Evolutionary conservation across 1,140 invertebrate species (phyloP).

Genomic region (Apis dorsata): DNA sequence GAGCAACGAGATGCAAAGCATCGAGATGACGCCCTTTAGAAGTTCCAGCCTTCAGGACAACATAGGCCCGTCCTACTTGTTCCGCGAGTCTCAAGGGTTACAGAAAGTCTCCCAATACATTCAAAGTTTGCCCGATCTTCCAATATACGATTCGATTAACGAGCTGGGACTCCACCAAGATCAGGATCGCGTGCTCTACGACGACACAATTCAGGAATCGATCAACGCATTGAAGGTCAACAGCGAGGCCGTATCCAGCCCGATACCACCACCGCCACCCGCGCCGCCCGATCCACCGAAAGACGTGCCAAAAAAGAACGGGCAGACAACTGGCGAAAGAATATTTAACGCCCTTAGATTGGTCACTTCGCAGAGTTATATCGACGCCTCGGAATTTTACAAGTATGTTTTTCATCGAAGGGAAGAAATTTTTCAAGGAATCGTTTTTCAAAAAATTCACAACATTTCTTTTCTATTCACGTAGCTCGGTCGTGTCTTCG

Average conservation of each 20-base stretch:
- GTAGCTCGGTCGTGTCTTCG: conserved; percentile 73
- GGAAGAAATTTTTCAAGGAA: background rate
- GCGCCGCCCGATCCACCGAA: conserved; percentile 71
- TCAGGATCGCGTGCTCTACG: conserved; percentile 54
- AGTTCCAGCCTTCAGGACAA: conserved; percentile 51
- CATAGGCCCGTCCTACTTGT: conserved; percentile 46
- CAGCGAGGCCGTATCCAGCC: conserved; percentile 64
- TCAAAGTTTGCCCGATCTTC: conserved; percentile 74
- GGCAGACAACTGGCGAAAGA: conserved; percentile 75
- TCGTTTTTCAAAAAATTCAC: background rate
- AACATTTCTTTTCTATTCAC: background rate
- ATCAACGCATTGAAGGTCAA: conserved; percentile 45
- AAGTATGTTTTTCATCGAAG: conserved; percentile 66
- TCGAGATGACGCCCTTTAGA: conserved; percentile 72
- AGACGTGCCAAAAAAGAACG: conserved; percentile 66
- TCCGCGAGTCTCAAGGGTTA: conserved; percentile 63
- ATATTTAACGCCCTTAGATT: conserved; percentile 77
- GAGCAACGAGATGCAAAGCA: conserved; percentile 62
- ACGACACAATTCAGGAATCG: conserved; percentile 49
- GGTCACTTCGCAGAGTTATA: conserved; percentile 76
- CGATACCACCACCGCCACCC: conserved; percentile 72
- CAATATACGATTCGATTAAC: conserved; percentile 65
- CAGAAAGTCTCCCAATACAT: conserved; percentile 76
- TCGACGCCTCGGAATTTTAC: conserved; percentile 78
- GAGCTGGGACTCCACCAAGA: conserved; percentile 56